Conservation (phyloP, 2,113 vertebrate genomes). For the Chaetops frenatus region DNA sequence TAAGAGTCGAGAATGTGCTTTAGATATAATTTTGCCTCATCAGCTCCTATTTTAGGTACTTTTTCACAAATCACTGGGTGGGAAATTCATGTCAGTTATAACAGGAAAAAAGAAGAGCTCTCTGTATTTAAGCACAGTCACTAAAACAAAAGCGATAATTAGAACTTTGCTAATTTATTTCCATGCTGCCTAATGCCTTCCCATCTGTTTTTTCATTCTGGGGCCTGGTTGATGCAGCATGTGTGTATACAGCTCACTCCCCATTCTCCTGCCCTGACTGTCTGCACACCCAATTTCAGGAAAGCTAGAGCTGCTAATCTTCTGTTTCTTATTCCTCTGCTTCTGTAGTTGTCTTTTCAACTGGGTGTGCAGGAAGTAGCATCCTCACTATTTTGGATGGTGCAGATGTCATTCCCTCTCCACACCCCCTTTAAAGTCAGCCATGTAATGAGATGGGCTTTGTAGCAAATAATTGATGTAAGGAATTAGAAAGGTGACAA, state of each 20-base stretch:
- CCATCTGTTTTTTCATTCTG: not conserved
- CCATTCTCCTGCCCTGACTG: not conserved
- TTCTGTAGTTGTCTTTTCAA: not conserved
- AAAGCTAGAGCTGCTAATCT: not conserved
- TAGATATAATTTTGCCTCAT: not conserved
- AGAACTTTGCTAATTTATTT: not conserved
- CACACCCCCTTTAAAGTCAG: rapidly evolving
- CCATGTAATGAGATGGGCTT: not conserved
- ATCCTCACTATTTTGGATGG: not conserved
- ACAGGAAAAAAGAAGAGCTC: not conserved
- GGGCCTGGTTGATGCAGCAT: not conserved
- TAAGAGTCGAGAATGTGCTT: not conserved
- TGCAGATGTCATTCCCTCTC: not conserved
- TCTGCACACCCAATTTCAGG: not conserved
- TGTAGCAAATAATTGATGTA: not conserved
- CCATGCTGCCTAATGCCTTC: not conserved
- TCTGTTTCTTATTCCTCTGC: not conserved
- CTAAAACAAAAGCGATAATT: not conserved
- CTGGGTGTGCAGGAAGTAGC: not conserved
- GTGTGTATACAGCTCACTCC: not conserved
- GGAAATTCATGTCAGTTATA: not conserved
- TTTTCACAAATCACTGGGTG: not conserved
- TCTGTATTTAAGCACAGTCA: not conserved
- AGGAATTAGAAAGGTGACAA: not conserved
- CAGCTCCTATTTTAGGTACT: not conserved